phyloP scores from a whole-genome alignment of 2,113 vertebrate genomes.

The Oryzias javanicus region DNA sequence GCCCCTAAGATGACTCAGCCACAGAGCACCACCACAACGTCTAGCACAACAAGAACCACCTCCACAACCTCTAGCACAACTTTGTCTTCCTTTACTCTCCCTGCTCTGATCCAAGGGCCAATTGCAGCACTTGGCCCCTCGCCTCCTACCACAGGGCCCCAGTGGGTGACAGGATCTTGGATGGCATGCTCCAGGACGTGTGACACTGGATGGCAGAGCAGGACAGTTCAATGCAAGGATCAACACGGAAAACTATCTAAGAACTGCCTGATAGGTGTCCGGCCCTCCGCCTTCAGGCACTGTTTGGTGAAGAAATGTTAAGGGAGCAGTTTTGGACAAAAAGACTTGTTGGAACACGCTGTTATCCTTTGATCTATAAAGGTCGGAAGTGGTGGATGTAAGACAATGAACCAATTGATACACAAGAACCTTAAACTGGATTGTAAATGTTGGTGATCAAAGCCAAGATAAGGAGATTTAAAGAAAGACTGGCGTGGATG shows the following conservation, averaged over 20 bases:
- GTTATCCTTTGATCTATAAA: constrained; percentile 17
- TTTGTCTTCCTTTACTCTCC: constrained; percentile 60
- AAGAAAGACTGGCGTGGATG: constrained; percentile 23
- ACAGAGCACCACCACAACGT: constrained; percentile 15
- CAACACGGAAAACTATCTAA: constrained; percentile 85
- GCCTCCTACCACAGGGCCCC: constrained; percentile 65
- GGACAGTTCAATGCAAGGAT: constrained; percentile 96
- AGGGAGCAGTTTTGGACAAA: constrained; percentile 39
- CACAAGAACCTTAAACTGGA: constrained; percentile 28
- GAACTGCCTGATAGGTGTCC: constrained; percentile 82
- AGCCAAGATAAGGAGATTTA: constrained; percentile 22
- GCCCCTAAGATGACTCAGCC: constrained; percentile 8
- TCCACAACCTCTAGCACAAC: constrained; percentile 29
- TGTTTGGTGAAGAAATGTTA: constrained; percentile 93
- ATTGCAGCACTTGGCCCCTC: constrained; percentile 44
- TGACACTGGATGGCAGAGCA: constrained; percentile 96
- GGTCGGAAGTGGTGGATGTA: constrained; percentile 35
- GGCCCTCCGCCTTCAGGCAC: constrained; percentile 93
- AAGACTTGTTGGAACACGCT: background rate
- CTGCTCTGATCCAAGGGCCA: constrained; percentile 51
- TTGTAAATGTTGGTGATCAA: constrained; percentile 37
- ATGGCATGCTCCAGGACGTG: constrained; percentile 94
- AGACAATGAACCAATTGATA: constrained; percentile 30
- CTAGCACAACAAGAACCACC: constrained; percentile 39
- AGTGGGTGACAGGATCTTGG: constrained; percentile 92